These are phyloP conservation scores for Micronycteris hirsuta DNA, from an alignment of 2,113 vertebrate species.

Conservation along the genomic window DNA sequence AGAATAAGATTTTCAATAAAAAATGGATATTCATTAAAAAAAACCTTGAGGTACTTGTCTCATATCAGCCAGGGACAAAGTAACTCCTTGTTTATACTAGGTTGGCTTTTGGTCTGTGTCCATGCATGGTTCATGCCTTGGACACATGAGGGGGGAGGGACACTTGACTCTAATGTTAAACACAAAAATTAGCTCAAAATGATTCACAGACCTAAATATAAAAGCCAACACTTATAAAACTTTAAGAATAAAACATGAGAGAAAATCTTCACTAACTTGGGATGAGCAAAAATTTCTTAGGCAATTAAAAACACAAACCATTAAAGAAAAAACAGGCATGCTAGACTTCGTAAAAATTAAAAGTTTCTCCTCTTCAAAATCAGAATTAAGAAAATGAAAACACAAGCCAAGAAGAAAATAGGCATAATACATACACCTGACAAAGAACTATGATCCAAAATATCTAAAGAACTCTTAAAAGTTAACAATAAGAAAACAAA, in stretches of 20 bases:
- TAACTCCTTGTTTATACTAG: too few relatives aligned
- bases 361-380: not conserved
- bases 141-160: too few relatives aligned
- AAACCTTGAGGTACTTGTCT: too few relatives aligned
- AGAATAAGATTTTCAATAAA: not conserved
- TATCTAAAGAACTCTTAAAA: not conserved
- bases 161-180: not conserved
- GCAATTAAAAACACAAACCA: not conserved
- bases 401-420: not conserved
- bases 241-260: not conserved
- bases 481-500: not conserved
- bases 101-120: too few relatives aligned
- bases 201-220: not conserved
- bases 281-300: not conserved
- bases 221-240: conserved; percentile 26
- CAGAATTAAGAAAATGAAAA: not conserved
- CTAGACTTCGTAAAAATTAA: not conserved
- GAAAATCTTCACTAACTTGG: conserved; percentile 3
- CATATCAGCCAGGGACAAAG: too few relatives aligned
- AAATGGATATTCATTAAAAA: not conserved
- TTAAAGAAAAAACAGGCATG: not conserved
- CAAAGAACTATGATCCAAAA: not conserved
- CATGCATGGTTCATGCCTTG: too few relatives aligned
- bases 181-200: conserved; percentile 44
- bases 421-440: not conserved